Conservation (phyloP, 2,797 vertebrate species). For the Euthynnus affinis region DNA sequence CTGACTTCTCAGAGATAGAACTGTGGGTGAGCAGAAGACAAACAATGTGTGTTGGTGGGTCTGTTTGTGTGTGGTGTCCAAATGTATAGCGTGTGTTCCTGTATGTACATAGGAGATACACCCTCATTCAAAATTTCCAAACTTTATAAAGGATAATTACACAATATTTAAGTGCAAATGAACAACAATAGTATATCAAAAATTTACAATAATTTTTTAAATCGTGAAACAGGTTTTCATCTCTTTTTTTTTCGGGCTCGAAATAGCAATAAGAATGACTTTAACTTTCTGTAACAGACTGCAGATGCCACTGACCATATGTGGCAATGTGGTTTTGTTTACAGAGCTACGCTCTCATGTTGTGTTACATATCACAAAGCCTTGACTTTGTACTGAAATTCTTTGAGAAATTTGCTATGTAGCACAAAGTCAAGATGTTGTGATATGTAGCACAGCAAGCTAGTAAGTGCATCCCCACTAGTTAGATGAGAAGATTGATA, state of each 20-base stretch:
- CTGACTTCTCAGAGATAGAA: not conserved
- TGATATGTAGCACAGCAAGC: too few relatives aligned
- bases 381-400: too few relatives aligned
- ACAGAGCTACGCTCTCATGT: too few relatives aligned
- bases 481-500: too few relatives aligned
- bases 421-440: too few relatives aligned
- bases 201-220: conserved; percentile 30
- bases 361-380: too few relatives aligned
- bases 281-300: conserved; percentile 1
- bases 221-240: conserved; percentile 14
- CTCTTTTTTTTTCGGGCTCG: conserved; percentile 11
- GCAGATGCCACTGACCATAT: too few relatives aligned
- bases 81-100: conserved; percentile 7
- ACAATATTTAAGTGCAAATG: not conserved
- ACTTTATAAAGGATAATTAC: not conserved
- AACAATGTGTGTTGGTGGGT: conserved; percentile 6
- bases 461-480: too few relatives aligned
- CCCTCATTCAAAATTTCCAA: not conserved
- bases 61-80: not conserved
- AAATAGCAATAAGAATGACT: conserved; percentile 31
- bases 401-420: too few relatives aligned
- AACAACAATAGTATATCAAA: conserved; percentile 10
- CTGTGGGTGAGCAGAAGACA: conserved; percentile 16
- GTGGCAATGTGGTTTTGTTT: too few relatives aligned
- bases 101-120: not conserved